These are phyloP conservation scores for Eumerus sabulonum DNA, from an alignment of 2,888 invertebrate species.

Conservation along the genomic window DNA sequence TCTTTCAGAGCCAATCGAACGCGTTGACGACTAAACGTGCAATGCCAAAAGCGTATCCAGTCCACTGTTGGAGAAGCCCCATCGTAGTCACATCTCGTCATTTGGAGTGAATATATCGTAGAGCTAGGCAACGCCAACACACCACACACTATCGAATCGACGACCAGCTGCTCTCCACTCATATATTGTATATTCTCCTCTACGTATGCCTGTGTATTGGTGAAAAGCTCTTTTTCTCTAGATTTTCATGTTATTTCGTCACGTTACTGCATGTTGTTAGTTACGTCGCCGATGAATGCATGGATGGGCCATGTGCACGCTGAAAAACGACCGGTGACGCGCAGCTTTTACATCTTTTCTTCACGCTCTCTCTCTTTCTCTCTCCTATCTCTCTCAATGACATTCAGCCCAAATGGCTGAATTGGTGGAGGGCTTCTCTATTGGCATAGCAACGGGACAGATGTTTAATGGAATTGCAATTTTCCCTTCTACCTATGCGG, in stretches of 20 bases:
- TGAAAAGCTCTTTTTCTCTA: too few species aligned
- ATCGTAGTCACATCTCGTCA: neutral
- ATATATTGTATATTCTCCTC: neutral
- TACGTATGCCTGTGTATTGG: neutral
- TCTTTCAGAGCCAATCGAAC: conserved; percentile 54
- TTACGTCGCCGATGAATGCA: conserved; percentile 34
- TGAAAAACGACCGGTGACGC: too few species aligned
- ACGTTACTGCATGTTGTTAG: conserved; percentile 8
- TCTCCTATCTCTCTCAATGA: neutral
- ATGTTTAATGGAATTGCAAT: conserved; percentile 55
- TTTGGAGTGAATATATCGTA: conserved; percentile 35
- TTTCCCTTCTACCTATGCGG: conserved; percentile 14
- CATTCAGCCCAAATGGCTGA: conserved; percentile 37
- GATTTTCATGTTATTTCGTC: neutral
- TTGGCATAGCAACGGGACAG: conserved; percentile 67
- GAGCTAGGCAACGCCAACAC: conserved; percentile 24
- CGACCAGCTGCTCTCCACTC: neutral
- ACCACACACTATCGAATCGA: conserved; percentile 20
- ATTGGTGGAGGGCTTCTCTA: conserved; percentile 45
- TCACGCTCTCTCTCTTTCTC: conserved; percentile 12
- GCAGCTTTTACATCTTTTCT: conserved; percentile 32
- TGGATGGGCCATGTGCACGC: conserved; percentile 29
- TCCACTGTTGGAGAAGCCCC: conserved; percentile 40
- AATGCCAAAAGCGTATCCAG: conserved; percentile 61
- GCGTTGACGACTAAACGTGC: conserved; percentile 64